Conservation (phyloP, 92 coral and sea anemone genomes). For the Pocillopora meandrina region DNA sequence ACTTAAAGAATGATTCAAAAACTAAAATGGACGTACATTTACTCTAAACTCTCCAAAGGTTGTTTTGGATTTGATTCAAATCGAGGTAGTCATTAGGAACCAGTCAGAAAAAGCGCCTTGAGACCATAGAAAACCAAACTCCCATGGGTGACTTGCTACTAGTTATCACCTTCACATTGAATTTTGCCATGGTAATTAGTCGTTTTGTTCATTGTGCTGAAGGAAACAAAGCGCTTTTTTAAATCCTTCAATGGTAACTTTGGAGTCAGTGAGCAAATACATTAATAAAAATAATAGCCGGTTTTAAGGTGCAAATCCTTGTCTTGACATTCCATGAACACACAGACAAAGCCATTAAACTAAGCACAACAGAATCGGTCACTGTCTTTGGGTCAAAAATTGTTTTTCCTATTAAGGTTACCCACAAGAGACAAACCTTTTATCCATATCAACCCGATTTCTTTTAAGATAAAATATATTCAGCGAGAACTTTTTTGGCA, state of each 20-base stretch:
- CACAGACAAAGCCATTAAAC: no score
- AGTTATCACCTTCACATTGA: not conserved
- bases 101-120: not conserved
- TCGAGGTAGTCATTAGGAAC: not conserved
- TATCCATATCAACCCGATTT: no score
- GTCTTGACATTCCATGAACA: not conserved
- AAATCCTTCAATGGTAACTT: not conserved
- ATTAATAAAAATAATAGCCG: not conserved
- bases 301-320: not conserved
- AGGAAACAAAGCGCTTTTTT: not conserved
- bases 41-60: not conserved
- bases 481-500: no score
- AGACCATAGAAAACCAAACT: not conserved
- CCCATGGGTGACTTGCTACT: conserved; percentile 3
- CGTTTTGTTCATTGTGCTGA: conserved; percentile 1
- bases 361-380: no score
- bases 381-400: no score
- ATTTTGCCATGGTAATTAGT: not conserved
- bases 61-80: not conserved
- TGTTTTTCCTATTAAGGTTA: no score
- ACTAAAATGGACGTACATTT: not conserved
- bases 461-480: no score
- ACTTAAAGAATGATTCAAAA: not conserved
- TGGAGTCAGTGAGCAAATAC: not conserved
- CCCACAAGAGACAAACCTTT: no score